Evolutionary conservation across 2,797 vertebrate genomes (phyloP), one percentile per base, ranked within the genome.

Genomic region (Echiichthys vipera): DNA sequence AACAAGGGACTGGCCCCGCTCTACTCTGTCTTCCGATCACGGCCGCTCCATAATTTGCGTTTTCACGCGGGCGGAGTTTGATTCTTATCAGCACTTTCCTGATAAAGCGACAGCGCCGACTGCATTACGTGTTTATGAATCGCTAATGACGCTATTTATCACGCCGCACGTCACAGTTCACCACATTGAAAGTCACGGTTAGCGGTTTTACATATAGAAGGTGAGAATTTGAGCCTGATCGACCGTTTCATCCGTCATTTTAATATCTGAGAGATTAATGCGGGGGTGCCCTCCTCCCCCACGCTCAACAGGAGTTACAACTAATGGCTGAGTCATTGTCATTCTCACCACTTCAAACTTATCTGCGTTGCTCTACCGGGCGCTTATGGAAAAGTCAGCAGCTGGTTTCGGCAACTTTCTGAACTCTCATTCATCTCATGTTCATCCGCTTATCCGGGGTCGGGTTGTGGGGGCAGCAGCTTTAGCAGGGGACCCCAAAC

Each of bases 131-230:
- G 84, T 91, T 91, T 78, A 78, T 89, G 85, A 89, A 88, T 84
- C 76, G 74, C 85, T 87, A 89, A 91, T 87, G 74, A 29, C 0
- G 22, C 72, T 29, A 81, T 89, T 90, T 74, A 84, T 87, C 86
- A 85, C 11, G 37, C 51, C 39, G 47, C 8, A n/a, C 11, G 12
- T 63, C 72, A 30, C 53, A 0, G 13, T 80, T 84, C 74, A 69
- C 42, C 87, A 83, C 59, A 87, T 56, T 84, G 79, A 83, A 82
- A 74, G 83, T 83, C 87, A 91, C 65, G 56, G 64, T 77, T 66
- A 27, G 77, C 29, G 25, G 22, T 84, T 89, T 85, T 82, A 87
- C 71, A 90, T 87, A 85, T 72, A 55, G 78, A 77, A 81, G 77
- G 80, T 81, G 81, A 77, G 61, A 56, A 80, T 84, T 72, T 74